Percentiles rank a stretch among this genome's conserved stretches.
phyloP scores from a whole-genome alignment of 2,797 vertebrate genomes.

The Poecilia gillii region DNA sequence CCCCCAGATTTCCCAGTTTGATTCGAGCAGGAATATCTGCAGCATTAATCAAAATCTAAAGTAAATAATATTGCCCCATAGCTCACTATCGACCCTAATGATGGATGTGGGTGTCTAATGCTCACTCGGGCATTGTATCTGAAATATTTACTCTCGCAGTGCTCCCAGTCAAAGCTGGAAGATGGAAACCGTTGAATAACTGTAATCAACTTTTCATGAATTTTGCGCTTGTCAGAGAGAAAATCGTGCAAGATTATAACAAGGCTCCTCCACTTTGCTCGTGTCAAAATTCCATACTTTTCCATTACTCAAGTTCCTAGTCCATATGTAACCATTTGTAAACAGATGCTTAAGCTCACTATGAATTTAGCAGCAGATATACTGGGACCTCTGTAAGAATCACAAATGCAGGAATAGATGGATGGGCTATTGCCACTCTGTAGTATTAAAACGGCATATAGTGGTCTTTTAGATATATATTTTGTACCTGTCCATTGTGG shows the following conservation, averaged over 20 bases:
- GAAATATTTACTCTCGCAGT: slow-evolving; percentile 38
- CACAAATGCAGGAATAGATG: neutral
- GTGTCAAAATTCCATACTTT: neutral
- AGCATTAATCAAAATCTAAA: slow-evolving; percentile 49
- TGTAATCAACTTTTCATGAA: slow-evolving; percentile 47
- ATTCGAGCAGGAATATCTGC: slow-evolving; percentile 20
- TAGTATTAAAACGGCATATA: slow-evolving; percentile 8
- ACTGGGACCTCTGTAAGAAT: neutral
- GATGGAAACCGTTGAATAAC: slow-evolving; percentile 43
- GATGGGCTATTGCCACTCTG: slow-evolving; percentile 2
- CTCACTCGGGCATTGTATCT: slow-evolving; percentile 46
- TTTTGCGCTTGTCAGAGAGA: slow-evolving; percentile 30
- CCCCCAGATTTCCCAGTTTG: neutral
- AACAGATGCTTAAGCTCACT: neutral
- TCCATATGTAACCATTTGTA: neutral
- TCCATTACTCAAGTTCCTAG: neutral
- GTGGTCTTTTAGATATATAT: neutral
- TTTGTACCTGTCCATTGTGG: neutral
- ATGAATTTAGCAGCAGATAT: neutral
- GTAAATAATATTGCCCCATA: slow-evolving; percentile 34
- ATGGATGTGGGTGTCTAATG: slow-evolving; percentile 34
- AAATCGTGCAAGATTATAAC: slow-evolving; percentile 16
- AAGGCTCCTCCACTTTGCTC: neutral
- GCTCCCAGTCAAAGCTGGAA: slow-evolving; percentile 41
- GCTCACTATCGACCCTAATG: slow-evolving; percentile 24